Base-by-base conservation (phyloP, 2,888 invertebrate species). In the Platycnemis pennipes region DNA sequence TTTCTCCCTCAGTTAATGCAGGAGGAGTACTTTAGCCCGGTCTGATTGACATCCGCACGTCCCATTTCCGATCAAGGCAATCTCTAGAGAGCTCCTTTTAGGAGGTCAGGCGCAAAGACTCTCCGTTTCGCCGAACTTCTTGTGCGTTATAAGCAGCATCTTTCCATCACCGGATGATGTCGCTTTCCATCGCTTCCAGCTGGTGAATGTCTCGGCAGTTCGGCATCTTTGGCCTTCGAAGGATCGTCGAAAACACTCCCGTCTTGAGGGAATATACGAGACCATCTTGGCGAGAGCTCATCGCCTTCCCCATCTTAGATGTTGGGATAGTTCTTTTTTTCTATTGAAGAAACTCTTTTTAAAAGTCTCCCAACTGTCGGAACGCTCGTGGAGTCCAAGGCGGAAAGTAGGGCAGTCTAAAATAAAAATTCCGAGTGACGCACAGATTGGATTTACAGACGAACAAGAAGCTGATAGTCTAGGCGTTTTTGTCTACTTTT, bases 351-450 rank as follows among this genome's bases (percentile, higher is more conserved):
- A 77, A 77, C n/a, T n/a, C n/a, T n/a, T n/a, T n/a, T n/a, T n/a
- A n/a, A n/a, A n/a, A n/a, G n/a, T 77, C 77, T 77, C 26, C 31
- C 77, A 77, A 37, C 77, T 77, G 77, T 77, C 77, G 11, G 16
- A 77, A 26, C 77, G 31, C n/a, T 26, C 37, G 37, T 19, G 77
- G 19, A 11, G 49, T 49, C 19, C 49, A 19, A 37, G 13, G 37
- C 77, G n/a, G n/a, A 13, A 77, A 77, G 77, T 77, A 37, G 77
- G 77, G 13, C 77, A 77, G 77, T 37, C 37, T 77, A 77, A 77
- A 77, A 77, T 77, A 77, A 37, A 77, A 37, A 77, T 37, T 77
- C 77, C n/a, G 31, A 31, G 7, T 77, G 77, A 77, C 77, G 77
- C 77, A 37, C 16, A 77, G n/a, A 77, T 77, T 77, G 22, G 77